A percentile compares a stretch with the other conserved stretches of the same genome.
These are phyloP conservation scores for Oreotrochilus melanogaster DNA, from an alignment of 2,113 vertebrate species.

Conservation along the genomic window DNA sequence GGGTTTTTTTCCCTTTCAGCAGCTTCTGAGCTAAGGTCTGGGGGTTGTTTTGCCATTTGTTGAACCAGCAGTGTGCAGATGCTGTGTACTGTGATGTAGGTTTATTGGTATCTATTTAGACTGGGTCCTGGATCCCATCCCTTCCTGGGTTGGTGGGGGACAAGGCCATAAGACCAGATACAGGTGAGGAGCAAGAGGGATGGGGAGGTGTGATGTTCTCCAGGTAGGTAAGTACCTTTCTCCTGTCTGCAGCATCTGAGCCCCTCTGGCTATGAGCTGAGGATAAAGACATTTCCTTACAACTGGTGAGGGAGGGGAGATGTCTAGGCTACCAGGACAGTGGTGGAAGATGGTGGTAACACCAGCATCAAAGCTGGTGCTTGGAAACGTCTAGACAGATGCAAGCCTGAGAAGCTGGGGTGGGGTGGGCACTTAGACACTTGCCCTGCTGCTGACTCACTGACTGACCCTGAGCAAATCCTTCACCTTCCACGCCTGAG, in stretches of 20 bases:
- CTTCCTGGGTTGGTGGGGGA: not conserved
- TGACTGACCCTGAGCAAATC: constrained; percentile 26
- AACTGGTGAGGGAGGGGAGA: not conserved
- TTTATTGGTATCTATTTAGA: not conserved
- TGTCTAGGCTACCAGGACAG: accelerated
- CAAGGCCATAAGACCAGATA: not conserved
- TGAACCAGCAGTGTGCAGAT: not conserved
- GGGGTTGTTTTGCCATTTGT: not conserved
- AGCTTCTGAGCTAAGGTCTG: not conserved
- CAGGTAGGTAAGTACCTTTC: not conserved
- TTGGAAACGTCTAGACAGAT: not conserved
- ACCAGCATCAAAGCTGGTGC: not conserved
- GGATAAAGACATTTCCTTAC: not conserved
- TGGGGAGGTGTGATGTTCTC: not conserved
- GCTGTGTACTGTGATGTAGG: not conserved
- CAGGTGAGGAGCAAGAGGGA: not conserved
- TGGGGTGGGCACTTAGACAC: not conserved
- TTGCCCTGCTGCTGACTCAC: not conserved
- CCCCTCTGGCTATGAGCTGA: not conserved
- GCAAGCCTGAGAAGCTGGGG: not conserved
- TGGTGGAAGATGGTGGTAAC: not conserved
- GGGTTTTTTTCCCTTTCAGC: not conserved
- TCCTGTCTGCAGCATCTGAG: not conserved
- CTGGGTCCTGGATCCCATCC: accelerated
- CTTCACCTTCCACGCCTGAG: constrained; percentile 29